Evolutionary conservation across 2,888 invertebrate species (phyloP).

Genomic region (Melieria crassipennis): DNA sequence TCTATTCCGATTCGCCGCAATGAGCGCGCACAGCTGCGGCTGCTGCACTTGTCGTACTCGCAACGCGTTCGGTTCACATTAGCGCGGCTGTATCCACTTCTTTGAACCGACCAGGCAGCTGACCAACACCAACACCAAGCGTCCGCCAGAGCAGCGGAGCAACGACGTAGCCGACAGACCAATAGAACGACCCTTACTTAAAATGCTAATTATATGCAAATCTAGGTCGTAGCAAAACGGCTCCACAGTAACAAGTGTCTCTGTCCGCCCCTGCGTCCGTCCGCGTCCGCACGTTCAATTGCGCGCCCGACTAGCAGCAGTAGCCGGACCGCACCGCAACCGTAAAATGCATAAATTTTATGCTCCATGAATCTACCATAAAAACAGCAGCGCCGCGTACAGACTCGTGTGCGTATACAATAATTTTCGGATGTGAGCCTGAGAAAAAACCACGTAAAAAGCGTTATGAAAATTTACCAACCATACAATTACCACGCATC

Average conservation of each 20-base stretch:
- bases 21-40: too few species aligned
- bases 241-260: slow-evolving; percentile 22
- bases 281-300: background rate
- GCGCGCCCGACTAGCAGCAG: background rate
- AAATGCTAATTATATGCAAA: slow-evolving; percentile 35
- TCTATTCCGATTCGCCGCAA: too few species aligned
- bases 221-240: slow-evolving; percentile 29
- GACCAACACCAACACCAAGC: too few species aligned
- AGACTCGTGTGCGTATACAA: too few species aligned
- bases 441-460: slow-evolving; percentile 30
- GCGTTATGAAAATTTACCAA: slow-evolving; percentile 22
- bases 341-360: slow-evolving; percentile 30
- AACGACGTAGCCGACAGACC: too few species aligned
- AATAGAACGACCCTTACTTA: slow-evolving; percentile 4
- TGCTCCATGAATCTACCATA: slow-evolving; percentile 13
- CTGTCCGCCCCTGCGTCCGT: background rate
- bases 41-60: too few species aligned
- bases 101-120: too few species aligned
- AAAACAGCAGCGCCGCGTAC: background rate
- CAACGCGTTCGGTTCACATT: too few species aligned
- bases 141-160: too few species aligned
- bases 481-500: too few species aligned
- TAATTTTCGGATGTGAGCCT: slow-evolving; percentile 12
- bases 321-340: background rate
- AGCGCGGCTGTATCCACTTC: too few species aligned